These are phyloP conservation scores for Luehdorfia chinensis DNA, from an alignment of 1,140 invertebrate genomes.

Conservation along the genomic window DNA sequence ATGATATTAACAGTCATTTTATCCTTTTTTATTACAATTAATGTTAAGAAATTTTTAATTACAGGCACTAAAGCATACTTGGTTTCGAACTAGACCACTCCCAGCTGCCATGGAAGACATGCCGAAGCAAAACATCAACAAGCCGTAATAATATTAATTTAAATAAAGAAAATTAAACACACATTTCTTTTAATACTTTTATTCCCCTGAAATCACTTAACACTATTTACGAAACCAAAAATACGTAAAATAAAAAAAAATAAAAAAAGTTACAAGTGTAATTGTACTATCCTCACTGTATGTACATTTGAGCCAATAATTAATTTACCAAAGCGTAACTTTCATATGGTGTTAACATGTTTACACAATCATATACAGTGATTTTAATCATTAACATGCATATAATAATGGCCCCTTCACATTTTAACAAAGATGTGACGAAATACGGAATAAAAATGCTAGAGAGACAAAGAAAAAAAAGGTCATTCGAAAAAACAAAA, in stretches of 20 bases:
- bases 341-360: too few relatives aligned
- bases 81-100: constrained; percentile 57
- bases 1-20: too few relatives aligned
- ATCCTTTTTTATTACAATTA: neutral
- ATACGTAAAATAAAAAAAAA: neutral
- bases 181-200: constrained; percentile 20
- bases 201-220: constrained; percentile 24
- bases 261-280: constrained; percentile 18
- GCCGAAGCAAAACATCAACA: constrained; percentile 56
- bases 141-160: constrained; percentile 43
- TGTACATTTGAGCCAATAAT: constrained; percentile 41
- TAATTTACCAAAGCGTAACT: neutral
- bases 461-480: too few relatives aligned
- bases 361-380: too few relatives aligned
- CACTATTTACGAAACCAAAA: neutral
- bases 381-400: too few relatives aligned
- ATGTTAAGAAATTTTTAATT: constrained; percentile 28
- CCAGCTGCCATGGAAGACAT: constrained; percentile 62
- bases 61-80: constrained; percentile 65
- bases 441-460: too few relatives aligned
- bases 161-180: constrained; percentile 25
- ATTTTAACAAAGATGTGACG: too few relatives aligned
- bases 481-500: too few relatives aligned
- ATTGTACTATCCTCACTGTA: constrained; percentile 43
- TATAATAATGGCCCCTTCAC: too few relatives aligned